Percentiles rank a stretch among this genome's conserved stretches.
These are phyloP conservation scores for Empis livida DNA, from an alignment of 2,888 invertebrate species.

Conservation along the genomic window DNA sequence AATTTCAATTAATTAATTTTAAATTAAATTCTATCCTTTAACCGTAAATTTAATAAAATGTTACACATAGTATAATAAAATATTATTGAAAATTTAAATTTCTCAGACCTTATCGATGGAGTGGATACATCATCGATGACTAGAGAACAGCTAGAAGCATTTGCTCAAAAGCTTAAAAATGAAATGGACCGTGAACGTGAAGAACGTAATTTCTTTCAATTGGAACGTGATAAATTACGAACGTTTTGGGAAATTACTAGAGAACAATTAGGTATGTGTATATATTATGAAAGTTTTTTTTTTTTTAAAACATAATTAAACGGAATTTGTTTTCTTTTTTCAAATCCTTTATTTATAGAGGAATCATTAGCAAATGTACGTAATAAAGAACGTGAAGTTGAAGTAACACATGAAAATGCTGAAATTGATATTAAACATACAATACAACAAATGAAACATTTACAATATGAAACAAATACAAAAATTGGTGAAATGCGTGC, in stretches of 20 bases:
- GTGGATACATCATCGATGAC: slow-evolving; percentile 87
- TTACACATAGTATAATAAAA: too few species aligned
- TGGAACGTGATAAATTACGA: slow-evolving; percentile 86
- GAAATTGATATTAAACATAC: slow-evolving; percentile 78
- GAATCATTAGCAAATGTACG: slow-evolving; percentile 39
- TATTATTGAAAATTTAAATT: too few species aligned
- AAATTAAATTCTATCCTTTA: too few species aligned
- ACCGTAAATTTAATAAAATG: too few species aligned
- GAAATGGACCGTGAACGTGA: slow-evolving; percentile 90
- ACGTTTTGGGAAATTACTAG: slow-evolving; percentile 94
- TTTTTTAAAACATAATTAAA: too few species aligned
- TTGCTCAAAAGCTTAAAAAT: slow-evolving; percentile 71
- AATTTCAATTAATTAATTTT: too few species aligned
- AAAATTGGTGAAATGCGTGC: slow-evolving; percentile 73
- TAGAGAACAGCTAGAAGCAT: slow-evolving; percentile 83
- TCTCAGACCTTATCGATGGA: slow-evolving; percentile 63
- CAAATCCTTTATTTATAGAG: slow-evolving; percentile 16
- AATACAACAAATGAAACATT: slow-evolving; percentile 85
- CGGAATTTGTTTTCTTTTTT: background rate
- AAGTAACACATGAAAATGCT: slow-evolving; percentile 75
- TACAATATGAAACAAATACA: slow-evolving; percentile 83
- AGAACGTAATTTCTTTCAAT: slow-evolving; percentile 88
- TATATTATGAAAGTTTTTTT: too few species aligned
- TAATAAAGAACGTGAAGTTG: slow-evolving; percentile 75
- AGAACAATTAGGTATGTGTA: slow-evolving; percentile 65